These are phyloP conservation scores for Cyanistes caeruleus DNA, from an alignment of 2,113 vertebrate species.

Conservation along the genomic window DNA sequence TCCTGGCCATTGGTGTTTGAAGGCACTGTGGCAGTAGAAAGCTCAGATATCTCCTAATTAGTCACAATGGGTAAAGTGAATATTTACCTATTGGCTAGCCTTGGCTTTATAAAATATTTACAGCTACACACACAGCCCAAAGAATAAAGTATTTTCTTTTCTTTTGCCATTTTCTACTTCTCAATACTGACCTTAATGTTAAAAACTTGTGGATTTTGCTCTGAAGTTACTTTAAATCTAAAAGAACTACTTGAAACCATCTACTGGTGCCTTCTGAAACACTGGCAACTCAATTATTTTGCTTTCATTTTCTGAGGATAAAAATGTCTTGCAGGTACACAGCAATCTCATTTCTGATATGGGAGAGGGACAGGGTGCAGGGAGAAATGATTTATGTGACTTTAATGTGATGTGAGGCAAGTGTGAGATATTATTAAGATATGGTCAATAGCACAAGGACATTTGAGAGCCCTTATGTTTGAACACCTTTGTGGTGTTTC, in stretches of 20 bases:
- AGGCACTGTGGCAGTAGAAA: neutral
- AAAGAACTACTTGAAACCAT: neutral
- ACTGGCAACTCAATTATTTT: neutral
- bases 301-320: neutral
- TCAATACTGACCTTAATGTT: neutral
- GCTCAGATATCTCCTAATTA: slow-evolving; percentile 23
- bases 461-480: neutral
- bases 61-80: slow-evolving; percentile 4
- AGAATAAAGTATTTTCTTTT: neutral
- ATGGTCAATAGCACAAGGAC: neutral
- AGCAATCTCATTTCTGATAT: neutral
- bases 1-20: neutral
- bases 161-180: neutral
- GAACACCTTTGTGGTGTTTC: neutral
- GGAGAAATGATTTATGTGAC: neutral
- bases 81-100: neutral
- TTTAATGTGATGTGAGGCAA: neutral
- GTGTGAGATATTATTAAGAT: neutral
- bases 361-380: neutral
- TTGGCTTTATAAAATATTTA: slow-evolving; percentile 37
- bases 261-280: neutral
- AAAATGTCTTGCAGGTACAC: neutral
- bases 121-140: neutral
- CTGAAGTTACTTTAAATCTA: neutral
- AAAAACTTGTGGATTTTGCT: neutral